These are phyloP conservation scores for Iselma pallidipennis DNA, from an alignment of 2,888 invertebrate genomes.

Conservation along the genomic window DNA sequence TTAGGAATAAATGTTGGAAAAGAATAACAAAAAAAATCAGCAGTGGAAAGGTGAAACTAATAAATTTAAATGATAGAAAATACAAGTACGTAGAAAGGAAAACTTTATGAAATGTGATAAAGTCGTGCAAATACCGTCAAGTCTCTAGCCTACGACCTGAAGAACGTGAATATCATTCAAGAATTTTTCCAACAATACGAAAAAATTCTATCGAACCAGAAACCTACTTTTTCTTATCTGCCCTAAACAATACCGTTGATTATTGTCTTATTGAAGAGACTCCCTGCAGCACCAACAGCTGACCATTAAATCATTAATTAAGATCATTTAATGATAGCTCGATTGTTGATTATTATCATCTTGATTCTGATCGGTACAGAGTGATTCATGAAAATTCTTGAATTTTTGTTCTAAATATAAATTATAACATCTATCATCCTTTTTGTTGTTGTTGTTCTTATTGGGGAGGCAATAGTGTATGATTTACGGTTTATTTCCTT, in stretches of 20 bases:
- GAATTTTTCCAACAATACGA: background rate
- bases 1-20: background rate
- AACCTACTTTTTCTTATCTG: no score
- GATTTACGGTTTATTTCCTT: background rate
- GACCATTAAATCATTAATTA: conserved; percentile 12
- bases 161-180: conserved; percentile 12
- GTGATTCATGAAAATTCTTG: background rate
- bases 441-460: no score
- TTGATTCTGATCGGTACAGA: background rate
- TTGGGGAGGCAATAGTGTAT: background rate
- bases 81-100: background rate
- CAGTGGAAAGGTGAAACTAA: no score
- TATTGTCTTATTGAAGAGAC: background rate
- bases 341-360: conserved; percentile 10
- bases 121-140: conserved; percentile 1
- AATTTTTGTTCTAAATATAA: no score
- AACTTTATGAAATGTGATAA: background rate
- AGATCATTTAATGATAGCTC: conserved; percentile 15
- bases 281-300: background rate
- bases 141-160: conserved; percentile 8
- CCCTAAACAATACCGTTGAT: background rate
- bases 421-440: no score
- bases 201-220: no score
- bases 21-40: no score
- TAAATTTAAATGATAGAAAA: conserved; percentile 3